These are phyloP conservation scores for Ranitomeya imitator DNA, from an alignment of 2,113 vertebrate genomes.

Conservation along the genomic window DNA sequence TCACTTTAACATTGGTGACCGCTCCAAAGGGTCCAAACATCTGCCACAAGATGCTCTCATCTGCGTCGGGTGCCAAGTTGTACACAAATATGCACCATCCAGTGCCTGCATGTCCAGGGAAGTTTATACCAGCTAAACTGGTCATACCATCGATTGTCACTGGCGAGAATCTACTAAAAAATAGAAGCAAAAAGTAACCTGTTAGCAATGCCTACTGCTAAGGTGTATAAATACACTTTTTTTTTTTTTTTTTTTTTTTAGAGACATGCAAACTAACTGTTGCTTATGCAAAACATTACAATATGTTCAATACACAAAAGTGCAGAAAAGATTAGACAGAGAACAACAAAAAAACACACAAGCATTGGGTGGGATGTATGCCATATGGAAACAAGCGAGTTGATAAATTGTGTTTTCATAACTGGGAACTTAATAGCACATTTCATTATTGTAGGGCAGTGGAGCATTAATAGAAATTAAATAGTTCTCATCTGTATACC, in stretches of 20 bases:
- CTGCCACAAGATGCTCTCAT: slow-evolving; percentile 99
- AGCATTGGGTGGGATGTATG: not conserved
- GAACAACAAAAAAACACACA: not conserved
- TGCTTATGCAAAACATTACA: not conserved
- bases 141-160: slow-evolving; percentile 99
- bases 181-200: slow-evolving; percentile 57
- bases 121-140: slow-evolving; percentile 96
- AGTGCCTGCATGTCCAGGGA: slow-evolving; percentile 93
- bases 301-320: not conserved
- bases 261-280: not conserved
- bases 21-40: slow-evolving; percentile 99
- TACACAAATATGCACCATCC: slow-evolving; percentile 99
- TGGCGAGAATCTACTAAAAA: slow-evolving; percentile 89
- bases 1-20: slow-evolving; percentile 98
- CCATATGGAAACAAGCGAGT: not conserved
- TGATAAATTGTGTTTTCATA: too few species aligned
- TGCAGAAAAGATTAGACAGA: not conserved
- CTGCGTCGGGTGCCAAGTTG: slow-evolving; percentile 96
- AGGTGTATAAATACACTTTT: not conserved
- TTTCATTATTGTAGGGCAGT: too few species aligned
- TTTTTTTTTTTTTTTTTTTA: too few species aligned
- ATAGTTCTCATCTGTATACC: too few species aligned
- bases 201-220: slow-evolving; percentile 45
- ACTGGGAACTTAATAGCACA: too few species aligned
- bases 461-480: too few species aligned